Base-by-base conservation (phyloP, 2,888 invertebrate genomes). In the Cyrtodaria siliqua region DNA sequence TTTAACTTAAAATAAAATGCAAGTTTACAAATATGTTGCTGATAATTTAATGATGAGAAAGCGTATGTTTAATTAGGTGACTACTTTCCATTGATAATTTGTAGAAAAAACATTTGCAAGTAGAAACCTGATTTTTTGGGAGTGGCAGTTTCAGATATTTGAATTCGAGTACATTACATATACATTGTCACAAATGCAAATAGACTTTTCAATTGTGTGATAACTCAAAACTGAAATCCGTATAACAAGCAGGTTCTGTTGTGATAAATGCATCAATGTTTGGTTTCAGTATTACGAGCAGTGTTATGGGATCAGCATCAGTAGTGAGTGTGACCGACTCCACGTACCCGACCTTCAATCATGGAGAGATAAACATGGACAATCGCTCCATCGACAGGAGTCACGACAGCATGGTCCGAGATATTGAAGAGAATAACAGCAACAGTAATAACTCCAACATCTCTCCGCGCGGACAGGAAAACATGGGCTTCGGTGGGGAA, bases 391-490 rank as follows among this genome's bases (percentile, higher is more conserved):
- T 83, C 16, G 73, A 79, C 33, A 63, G 85, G 4, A 68, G 75
- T 40, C 33, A 33, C 33, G 72, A 78, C 49, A 78, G 67, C 24
- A 79, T 75, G 44, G 73, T 81, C 27, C 67, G 61, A 40, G 67
- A 57, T 26, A 77, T 84, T 57, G 85, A 86, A 33, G 79, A 85
- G 26, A 70, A 76, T 49, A 82, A 72, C 29, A 78, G 82, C 49
- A 81, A 83, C 20, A 66, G 75, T 1, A 74, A 57, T 18, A 70
- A 75, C 14, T 68, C 66, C n/a, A 84, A 73, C 38, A 62, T 86
- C 61, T 83, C 86, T n/a, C 88, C 85, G 14, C 53, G 82, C 8
- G 73, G 84, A 12, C 82, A 83, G 33, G 83, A 84, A 33, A 70
- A 60, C 44, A 49, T 81, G 55, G 72, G 67, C 29, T 81, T 76